These are phyloP conservation scores for Tanytarsus gracilentus DNA, from an alignment of 2,888 invertebrate species.

Conservation along the genomic window DNA sequence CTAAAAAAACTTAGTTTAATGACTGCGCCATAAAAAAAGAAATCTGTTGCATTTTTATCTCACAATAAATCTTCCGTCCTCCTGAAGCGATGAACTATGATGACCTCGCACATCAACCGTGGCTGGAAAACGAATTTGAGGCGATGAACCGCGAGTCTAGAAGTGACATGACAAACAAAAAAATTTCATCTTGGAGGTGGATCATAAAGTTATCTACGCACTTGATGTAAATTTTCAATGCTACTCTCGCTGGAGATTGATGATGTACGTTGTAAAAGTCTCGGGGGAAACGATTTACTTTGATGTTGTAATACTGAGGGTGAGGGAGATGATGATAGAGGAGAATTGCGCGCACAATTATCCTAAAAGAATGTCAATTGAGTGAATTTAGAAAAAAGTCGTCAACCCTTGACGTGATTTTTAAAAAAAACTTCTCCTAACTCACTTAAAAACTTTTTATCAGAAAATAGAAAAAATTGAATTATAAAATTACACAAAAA, in stretches of 20 bases:
- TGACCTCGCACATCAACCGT: slow-evolving; percentile 58
- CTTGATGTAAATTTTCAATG: slow-evolving; percentile 59
- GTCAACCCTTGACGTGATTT: neutral
- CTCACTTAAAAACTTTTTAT: too few species aligned
- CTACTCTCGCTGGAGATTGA: slow-evolving; percentile 78
- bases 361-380: slow-evolving; percentile 45
- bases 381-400: neutral
- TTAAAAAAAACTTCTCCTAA: neutral
- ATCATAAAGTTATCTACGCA: neutral
- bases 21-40: neutral
- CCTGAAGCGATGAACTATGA: slow-evolving; percentile 47
- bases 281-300: slow-evolving; percentile 56
- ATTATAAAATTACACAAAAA: neutral
- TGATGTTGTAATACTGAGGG: slow-evolving; percentile 57
- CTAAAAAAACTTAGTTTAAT: slow-evolving; percentile 33
- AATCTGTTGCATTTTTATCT: neutral
- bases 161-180: too few species aligned
- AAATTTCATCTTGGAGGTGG: neutral
- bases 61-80: slow-evolving; percentile 12
- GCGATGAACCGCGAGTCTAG: slow-evolving; percentile 73
- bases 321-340: slow-evolving; percentile 44
- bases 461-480: too few species aligned
- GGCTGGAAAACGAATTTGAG: slow-evolving; percentile 55
- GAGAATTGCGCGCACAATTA: slow-evolving; percentile 48
- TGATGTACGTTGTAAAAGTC: slow-evolving; percentile 60